Evolutionary conservation across 2,113 vertebrate species (phyloP), one percentile per base, ranked within the genome.

Genomic region (Aphyosemion australe): DNA sequence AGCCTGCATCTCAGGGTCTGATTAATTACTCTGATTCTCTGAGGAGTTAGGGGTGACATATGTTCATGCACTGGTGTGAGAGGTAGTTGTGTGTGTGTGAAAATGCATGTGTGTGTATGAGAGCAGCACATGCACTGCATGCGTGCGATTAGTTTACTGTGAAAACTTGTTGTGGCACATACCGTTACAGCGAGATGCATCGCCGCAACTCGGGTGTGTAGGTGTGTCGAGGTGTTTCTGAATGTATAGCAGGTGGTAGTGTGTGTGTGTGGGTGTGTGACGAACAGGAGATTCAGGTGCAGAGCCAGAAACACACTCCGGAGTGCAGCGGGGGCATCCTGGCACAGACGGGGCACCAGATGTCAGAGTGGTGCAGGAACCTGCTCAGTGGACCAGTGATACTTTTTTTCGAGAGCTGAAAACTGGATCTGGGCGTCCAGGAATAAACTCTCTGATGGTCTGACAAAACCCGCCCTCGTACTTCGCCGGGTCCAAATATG

Each of bases 331-430:
- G 89, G 90, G 87, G 89, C 83, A 82, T 90, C 87, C 89, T 93
- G 92, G 92, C 91, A 92, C 84, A 82, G 70, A 78, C 83, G 76
- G 84, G 89, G 88, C 89, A 92, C 91, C 92, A 93, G 92, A 93
- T 93, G 92, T 92, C 91, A 85, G 84, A 90, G 84, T 82, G 84
- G 87, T 58, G 74, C 83, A 85, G 83, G 80, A 90, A 91, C 82
- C 84, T 86, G 81, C 88, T 89, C 88, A 63, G 82, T 77, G 83
- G 88, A 91, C 89, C 88, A 87, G 79, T 84, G 81, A 89, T 85
- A 89, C 90, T 84, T 90, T 37, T n/a, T 81, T 67, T 70, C 47
- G 59, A 59, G 19, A 72, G 78, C 87, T 87, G 74, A 90, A 87
- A 89, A 75, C 62, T 51, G 81, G 76, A 88, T 85, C 69, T 74